Base-by-base conservation (phyloP, 2,888 invertebrate species). In the Dasypolia templi region DNA sequence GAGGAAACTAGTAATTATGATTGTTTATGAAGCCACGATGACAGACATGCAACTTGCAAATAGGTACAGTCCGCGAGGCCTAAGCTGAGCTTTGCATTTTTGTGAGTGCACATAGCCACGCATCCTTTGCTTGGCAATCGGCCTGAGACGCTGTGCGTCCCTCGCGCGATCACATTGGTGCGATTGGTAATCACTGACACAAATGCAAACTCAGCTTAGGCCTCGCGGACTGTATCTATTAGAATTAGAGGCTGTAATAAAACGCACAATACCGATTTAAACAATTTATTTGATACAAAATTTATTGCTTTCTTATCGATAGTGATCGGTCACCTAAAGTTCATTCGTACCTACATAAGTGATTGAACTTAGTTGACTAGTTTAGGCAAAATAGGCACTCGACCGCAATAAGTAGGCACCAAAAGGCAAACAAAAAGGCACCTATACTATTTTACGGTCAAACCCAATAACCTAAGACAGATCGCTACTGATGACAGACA, bases 301-400 rank as follows among this genome's bases (percentile, higher is more conserved):
- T 80, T 88, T 87, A 90, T 89, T 90, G 89, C 88, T 87, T 88
- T 72, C 74, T 82, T 83, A 86, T 68, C 69, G 55, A 69, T 84
- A 81, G 71, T 75, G 69, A 78, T 82, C 79, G 72, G 81, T 77
- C 75, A 76, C 64, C 64, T 69, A 72, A 65, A 72, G 65, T 73
- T 71, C 70, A 77, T 82, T 67, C 66, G 72, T 70, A 71, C 49
- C 2, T 6, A n/a, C n/a, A n/a, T 62, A 78, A 70, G 77, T 77
- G 76, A 75, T 82, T 88, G 86, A 90, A 90, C 89, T 86, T 79
- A 61, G 73, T 84, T 79, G 73, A 83, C 62, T 77, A 78, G 77
- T 77, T 87, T 87, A 88, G 86, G 87, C 86, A 86, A 82, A 81
- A 86, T 75, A 89, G 88, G 86, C 89, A 88, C 89, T 82, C 82